These are phyloP conservation scores for Rhopalosiphum maidis DNA, from an alignment of 1,140 invertebrate species.

Conservation along the genomic window DNA sequence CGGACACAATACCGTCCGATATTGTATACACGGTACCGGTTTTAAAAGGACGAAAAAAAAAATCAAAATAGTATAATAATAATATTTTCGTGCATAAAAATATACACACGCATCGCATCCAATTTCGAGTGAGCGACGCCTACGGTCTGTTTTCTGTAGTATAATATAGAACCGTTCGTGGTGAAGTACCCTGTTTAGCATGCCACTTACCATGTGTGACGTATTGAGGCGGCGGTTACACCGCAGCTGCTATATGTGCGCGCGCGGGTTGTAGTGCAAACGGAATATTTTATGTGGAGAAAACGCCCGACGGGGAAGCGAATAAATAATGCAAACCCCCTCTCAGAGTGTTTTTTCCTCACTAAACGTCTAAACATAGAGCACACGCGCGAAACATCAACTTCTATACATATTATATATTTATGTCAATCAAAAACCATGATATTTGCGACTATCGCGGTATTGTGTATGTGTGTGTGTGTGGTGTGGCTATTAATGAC, in stretches of 20 bases:
- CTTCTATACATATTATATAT: not conserved
- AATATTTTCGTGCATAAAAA: constrained; percentile 54
- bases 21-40: constrained; percentile 36
- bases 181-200: constrained; percentile 58
- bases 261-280: constrained; percentile 12
- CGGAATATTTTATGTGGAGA: constrained; percentile 54
- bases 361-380: constrained; percentile 1
- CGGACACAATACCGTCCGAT: constrained; percentile 22
- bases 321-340: constrained; percentile 55
- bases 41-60: constrained; percentile 17
- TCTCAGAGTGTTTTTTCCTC: not conserved
- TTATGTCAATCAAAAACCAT: constrained; percentile 4
- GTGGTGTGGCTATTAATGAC: not conserved
- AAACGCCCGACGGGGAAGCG: constrained; percentile 33
- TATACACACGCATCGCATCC: constrained; percentile 46
- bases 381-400: not conserved
- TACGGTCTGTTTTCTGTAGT: constrained; percentile 38
- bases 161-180: constrained; percentile 3
- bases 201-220: constrained; percentile 51
- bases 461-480: not conserved
- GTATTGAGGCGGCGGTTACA: constrained; percentile 34
- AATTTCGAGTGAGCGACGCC: constrained; percentile 42
- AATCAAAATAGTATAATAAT: constrained; percentile 44
- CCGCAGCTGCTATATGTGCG: constrained; percentile 1
- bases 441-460: not conserved